Evolutionary conservation across 2,113 vertebrate species (phyloP).

Genomic region (Callaeas wilsoni): DNA sequence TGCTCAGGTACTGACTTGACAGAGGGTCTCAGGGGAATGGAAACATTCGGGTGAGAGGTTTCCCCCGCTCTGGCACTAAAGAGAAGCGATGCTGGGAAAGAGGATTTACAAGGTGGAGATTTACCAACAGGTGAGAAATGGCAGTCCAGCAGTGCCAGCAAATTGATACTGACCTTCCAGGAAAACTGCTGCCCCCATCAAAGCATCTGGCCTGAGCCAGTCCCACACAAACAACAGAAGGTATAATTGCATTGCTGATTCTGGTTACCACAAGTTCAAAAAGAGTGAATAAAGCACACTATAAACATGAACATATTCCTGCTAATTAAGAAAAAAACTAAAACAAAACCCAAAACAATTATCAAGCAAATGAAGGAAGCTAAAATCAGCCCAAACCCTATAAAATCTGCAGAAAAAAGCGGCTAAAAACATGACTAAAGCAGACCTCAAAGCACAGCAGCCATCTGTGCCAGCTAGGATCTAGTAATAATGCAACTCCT

Average conservation of each 20-base stretch:
- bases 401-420: slow-evolving; percentile 57
- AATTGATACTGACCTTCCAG: background rate
- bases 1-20: background rate
- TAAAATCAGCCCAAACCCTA: slow-evolving; percentile 57
- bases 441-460: slow-evolving; percentile 51
- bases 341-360: slow-evolving; percentile 57
- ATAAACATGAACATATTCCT: slow-evolving; percentile 55
- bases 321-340: slow-evolving; percentile 65
- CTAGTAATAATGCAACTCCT: slow-evolving; percentile 59
- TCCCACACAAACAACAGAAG: slow-evolving; percentile 35
- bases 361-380: slow-evolving; percentile 64
- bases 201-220: background rate
- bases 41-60: background rate
- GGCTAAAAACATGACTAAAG: slow-evolving; percentile 55
- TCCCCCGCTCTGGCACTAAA: background rate
- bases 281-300: slow-evolving; percentile 27
- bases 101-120: background rate
- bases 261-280: slow-evolving; percentile 42
- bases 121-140: background rate
- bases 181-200: background rate
- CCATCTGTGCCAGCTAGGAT: slow-evolving; percentile 65
- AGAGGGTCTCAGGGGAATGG: background rate
- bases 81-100: background rate
- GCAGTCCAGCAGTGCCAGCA: background rate
- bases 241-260: slow-evolving; percentile 2